phyloP scores from a whole-genome alignment of 2,888 invertebrate species.

The Ophion costatus region DNA sequence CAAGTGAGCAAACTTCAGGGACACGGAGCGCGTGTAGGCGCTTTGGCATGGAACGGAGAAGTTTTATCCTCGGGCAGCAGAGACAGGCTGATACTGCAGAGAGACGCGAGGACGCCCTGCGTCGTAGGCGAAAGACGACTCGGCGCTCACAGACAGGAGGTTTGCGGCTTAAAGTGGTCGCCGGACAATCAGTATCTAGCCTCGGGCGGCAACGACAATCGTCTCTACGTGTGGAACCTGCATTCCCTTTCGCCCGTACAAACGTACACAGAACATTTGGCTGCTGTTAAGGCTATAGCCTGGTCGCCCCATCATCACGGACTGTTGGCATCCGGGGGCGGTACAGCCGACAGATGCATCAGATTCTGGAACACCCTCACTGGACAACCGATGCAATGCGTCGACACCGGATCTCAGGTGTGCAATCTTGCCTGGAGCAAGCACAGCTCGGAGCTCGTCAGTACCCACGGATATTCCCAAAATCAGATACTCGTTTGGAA shows the following conservation, averaged over 20 bases:
- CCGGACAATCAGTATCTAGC: constrained; percentile 98
- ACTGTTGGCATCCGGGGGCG: constrained; percentile 97
- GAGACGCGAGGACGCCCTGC: constrained; percentile 95
- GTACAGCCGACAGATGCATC: constrained; percentile 98
- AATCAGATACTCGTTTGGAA: constrained; percentile 99
- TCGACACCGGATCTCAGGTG: constrained; percentile 98
- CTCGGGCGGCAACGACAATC: constrained; percentile 99
- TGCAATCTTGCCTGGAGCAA: constrained; percentile 99
- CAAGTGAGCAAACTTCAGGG: constrained; percentile 96
- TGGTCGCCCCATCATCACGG: constrained; percentile 99
- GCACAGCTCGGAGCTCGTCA: constrained; percentile 98
- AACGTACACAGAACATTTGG: constrained; percentile 97
- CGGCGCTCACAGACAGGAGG: constrained; percentile 97
- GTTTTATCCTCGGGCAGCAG: constrained; percentile 97
- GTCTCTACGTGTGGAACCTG: constrained; percentile 96
- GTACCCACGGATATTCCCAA: constrained; percentile 99
- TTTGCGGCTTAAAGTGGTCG: constrained; percentile 99
- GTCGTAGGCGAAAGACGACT: constrained; percentile 91
- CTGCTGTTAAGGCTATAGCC: constrained; percentile 99
- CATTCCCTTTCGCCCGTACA: constrained; percentile 95
- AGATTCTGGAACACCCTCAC: constrained; percentile 99
- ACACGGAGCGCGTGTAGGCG: constrained; percentile 96
- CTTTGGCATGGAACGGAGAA: constrained; percentile 99
- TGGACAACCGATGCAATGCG: constrained; percentile 98
- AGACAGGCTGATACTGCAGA: constrained; percentile 96